Conservation (phyloP, 2,888 invertebrate species). For the Thereva unica region DNA sequence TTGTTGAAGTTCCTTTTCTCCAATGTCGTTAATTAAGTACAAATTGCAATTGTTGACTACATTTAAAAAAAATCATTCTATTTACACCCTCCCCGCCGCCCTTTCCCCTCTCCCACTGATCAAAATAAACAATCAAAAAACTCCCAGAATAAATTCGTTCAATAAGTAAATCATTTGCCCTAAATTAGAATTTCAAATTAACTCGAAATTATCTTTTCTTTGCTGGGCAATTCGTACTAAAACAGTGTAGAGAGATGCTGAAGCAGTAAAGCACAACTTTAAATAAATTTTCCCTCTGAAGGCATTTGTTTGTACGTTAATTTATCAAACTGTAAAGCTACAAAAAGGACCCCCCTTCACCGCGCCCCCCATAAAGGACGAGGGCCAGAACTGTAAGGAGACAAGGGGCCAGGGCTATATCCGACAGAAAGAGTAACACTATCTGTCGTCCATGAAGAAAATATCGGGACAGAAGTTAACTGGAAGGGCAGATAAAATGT, state of each 20-base stretch:
- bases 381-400: too few species aligned
- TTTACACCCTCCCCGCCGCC: not conserved
- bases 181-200: conserved; percentile 33
- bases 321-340: conserved; percentile 36
- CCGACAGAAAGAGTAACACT: not conserved
- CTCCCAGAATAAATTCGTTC: conserved; percentile 1
- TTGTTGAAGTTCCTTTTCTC: too few species aligned
- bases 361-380: too few species aligned
- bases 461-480: not conserved
- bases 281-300: conserved; percentile 33
- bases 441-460: conserved; percentile 10
- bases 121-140: not conserved
- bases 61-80: not conserved
- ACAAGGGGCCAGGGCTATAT: too few species aligned
- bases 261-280: conserved; percentile 11
- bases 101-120: too few species aligned
- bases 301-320: conserved; percentile 33
- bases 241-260: not conserved
- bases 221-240: not conserved
- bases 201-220: conserved; percentile 10
- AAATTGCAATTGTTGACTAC: too few species aligned
- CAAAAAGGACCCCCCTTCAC: conserved; percentile 4
- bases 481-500: conserved; percentile 1
- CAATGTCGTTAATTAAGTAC: too few species aligned
- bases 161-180: conserved; percentile 29